A percentile compares a stretch with the other conserved stretches of the same genome.
phyloP scores from a whole-genome alignment of 2,888 invertebrate species.

The Muschampia plurimacula region DNA sequence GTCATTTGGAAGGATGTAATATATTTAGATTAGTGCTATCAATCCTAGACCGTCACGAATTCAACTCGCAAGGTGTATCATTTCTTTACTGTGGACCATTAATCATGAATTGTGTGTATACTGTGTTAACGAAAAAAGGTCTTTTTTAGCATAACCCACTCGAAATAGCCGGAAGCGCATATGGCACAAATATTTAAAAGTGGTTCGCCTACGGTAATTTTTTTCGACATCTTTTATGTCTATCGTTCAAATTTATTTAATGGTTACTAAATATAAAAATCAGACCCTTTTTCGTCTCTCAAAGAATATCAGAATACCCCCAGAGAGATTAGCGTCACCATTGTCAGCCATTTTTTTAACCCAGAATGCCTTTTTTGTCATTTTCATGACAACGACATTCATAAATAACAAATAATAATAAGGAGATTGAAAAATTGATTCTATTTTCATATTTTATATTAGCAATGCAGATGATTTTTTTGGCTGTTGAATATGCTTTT shows the following conservation, averaged over 20 bases:
- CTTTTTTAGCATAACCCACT: constrained; percentile 83
- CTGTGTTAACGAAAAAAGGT: constrained; percentile 53
- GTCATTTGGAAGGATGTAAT: constrained; percentile 50
- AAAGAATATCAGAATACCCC: constrained; percentile 66
- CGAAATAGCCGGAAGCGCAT: constrained; percentile 83
- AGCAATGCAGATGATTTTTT: constrained; percentile 29
- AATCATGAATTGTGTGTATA: constrained; percentile 58
- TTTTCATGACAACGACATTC: constrained; percentile 73
- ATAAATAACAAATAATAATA: constrained; percentile 79
- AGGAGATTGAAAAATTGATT: constrained; percentile 60
- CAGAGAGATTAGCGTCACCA: constrained; percentile 77
- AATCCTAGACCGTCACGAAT: constrained; percentile 56
- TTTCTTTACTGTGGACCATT: constrained; percentile 52
- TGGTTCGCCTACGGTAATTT: constrained; percentile 71
- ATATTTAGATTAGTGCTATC: constrained; percentile 56
- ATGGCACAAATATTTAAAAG: constrained; percentile 83
- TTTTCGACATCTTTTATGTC: constrained; percentile 62
- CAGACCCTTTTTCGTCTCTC: constrained; percentile 74
- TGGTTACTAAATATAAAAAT: constrained; percentile 79
- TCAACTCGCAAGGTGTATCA: constrained; percentile 47
- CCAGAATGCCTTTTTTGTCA: constrained; percentile 61
- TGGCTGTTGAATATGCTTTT: constrained; percentile 6
- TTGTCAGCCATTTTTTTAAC: constrained; percentile 73
- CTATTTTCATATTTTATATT: constrained; percentile 63
- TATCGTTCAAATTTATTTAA: constrained; percentile 77